phyloP scores from a whole-genome alignment of 2,888 invertebrate species.

The Philopedon plagiatum region DNA sequence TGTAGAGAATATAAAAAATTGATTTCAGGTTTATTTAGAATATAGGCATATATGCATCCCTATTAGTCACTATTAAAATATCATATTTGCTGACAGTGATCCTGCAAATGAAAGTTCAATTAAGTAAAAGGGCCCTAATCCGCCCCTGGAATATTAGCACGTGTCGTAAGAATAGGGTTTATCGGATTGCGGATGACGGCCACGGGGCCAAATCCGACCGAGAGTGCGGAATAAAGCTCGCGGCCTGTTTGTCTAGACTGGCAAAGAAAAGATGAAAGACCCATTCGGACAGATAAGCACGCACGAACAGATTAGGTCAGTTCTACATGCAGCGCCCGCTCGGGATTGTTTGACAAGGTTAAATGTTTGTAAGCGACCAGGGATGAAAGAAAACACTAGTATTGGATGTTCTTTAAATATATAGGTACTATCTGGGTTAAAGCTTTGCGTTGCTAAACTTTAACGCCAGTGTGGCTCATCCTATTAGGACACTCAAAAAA shows the following conservation, averaged over 20 bases:
- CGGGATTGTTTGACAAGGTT: slow-evolving; percentile 40
- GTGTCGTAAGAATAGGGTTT: slow-evolving; percentile 51
- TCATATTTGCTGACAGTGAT: too few species aligned
- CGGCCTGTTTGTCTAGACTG: slow-evolving; percentile 50
- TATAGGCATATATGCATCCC: too few species aligned
- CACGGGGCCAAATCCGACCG: slow-evolving; percentile 46
- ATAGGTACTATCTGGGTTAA: background rate
- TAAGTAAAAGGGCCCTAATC: background rate
- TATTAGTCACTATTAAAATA: too few species aligned
- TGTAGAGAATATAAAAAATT: too few species aligned
- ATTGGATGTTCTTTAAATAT: background rate
- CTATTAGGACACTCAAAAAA: too few species aligned
- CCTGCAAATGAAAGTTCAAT: too few species aligned
- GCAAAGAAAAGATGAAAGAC: slow-evolving; percentile 51
- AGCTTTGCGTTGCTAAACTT: background rate
- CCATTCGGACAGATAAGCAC: slow-evolving; percentile 64
- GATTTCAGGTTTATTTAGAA: too few species aligned
- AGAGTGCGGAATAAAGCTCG: slow-evolving; percentile 44
- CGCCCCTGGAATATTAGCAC: slow-evolving; percentile 42
- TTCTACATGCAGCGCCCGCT: slow-evolving; percentile 58
- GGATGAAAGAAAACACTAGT: background rate
- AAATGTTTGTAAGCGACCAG: slow-evolving; percentile 44
- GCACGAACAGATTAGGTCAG: slow-evolving; percentile 62
- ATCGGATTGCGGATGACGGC: slow-evolving; percentile 47
- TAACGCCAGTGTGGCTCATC: too few species aligned